Percentiles rank a stretch among this genome's conserved stretches.
Conservation (phyloP, 2,888 invertebrate genomes). For the Eledona agricola region DNA sequence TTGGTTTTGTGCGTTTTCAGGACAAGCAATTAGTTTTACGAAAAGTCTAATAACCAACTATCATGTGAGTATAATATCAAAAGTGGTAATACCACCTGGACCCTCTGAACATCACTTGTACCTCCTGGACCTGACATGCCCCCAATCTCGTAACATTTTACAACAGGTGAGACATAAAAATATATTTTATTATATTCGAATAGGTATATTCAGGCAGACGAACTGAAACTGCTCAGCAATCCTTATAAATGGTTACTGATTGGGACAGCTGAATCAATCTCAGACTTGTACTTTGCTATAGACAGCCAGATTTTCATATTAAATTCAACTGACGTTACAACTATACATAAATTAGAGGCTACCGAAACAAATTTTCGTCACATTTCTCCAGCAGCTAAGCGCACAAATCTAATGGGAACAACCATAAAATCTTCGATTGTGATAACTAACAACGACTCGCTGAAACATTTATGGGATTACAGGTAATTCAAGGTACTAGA, state of each 20-base stretch:
- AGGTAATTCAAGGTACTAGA: too few relatives aligned
- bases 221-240: slow-evolving; percentile 43
- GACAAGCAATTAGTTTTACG: slow-evolving; percentile 13
- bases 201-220: slow-evolving; percentile 42
- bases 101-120: slow-evolving; percentile 43
- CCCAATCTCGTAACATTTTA: slow-evolving; percentile 35
- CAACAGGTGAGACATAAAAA: slow-evolving; percentile 23
- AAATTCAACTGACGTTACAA: slow-evolving; percentile 37
- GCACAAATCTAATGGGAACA: slow-evolving; percentile 51
- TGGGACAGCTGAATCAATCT: slow-evolving; percentile 5
- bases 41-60: slow-evolving; percentile 34
- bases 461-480: slow-evolving; percentile 62
- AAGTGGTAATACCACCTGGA: slow-evolving; percentile 4
- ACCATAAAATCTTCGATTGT: slow-evolving; percentile 51
- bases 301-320: slow-evolving; percentile 47
- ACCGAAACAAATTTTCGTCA: slow-evolving; percentile 35
- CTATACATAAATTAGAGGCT: slow-evolving; percentile 46
- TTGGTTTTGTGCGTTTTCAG: slow-evolving; percentile 28
- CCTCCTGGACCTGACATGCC: slow-evolving; percentile 44
- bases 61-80: neutral
- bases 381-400: slow-evolving; percentile 35
- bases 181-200: slow-evolving; percentile 1
- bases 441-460: slow-evolving; percentile 58
- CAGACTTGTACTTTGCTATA: slow-evolving; percentile 42
- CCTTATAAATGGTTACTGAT: slow-evolving; percentile 50